Base-by-base conservation (phyloP, 1,140 invertebrate species). In the Caenorhabditis latens region DNA sequence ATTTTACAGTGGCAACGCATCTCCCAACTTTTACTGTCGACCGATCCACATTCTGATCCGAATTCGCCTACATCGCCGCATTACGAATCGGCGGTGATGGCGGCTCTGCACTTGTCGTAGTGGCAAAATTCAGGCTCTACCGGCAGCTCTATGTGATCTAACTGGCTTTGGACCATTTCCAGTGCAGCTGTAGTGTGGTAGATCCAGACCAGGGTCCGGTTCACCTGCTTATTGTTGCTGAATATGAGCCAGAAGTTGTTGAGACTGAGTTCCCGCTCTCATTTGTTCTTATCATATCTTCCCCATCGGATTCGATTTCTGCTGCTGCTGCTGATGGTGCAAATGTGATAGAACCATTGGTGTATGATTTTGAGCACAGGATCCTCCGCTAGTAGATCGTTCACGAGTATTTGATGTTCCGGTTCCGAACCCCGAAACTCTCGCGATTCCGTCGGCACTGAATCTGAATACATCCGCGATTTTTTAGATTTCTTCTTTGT, bases 1-100 rank as follows among this genome's bases (percentile, higher is more conserved):
- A 79, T 79, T 50, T n/a, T 46, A 24, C 71, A 79, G 21, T 79
- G 71, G 21, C 71, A 79, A 21, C 71, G 16, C 71, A 79, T 79
- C 46, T 5, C 19, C 71, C 71, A 79, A 9, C 71, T 79, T 46
- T 79, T 46, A 8, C 42, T 46, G 21, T 42, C 71, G 0, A 79
- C 42, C 21, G 46, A 43, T 14, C 53, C 71, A 4, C 46, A 79
- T 50, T 79, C 71, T 0, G 71, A 79, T 79, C 71, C 46, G 71
- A 79, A 42, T 79, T 79, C 40, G 50, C 21, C 46, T 11, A 4
- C 9, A 14, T n/a, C 53, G 46, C 71, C 5, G 21, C 53, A n/a
- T n/a, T n/a, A 50, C 71, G 48, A 7, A 13, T 6, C 13, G 48
- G 48, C 16, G 50, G 71, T 43, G 71, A 5, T 2, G 71, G n/a